Percentiles rank a stretch among this genome's conserved stretches.
phyloP scores from a whole-genome alignment of 2,113 vertebrate species.

The Tauraco erythrolophus region DNA sequence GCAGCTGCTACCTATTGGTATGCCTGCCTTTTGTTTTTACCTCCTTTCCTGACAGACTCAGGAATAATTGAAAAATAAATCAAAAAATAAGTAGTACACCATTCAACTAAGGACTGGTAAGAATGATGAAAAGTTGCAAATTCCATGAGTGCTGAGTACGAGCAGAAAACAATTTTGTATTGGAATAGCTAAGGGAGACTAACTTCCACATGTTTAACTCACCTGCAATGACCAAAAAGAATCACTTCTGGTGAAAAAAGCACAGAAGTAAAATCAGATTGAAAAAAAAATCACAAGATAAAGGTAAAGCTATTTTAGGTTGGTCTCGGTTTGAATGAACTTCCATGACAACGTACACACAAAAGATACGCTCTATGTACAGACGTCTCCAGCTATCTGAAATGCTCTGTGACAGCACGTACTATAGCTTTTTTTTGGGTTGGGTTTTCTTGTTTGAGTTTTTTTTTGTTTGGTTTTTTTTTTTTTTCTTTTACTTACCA shows the following conservation, averaged over 20 bases:
- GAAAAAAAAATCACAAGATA: constrained; percentile 6
- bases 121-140: not conserved
- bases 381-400: not conserved
- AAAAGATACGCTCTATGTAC: not conserved
- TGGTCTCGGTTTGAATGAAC: not conserved
- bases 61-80: not conserved
- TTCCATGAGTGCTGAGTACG: not conserved
- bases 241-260: not conserved
- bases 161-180: not conserved
- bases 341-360: not conserved
- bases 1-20: constrained; percentile 46
- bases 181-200: not conserved
- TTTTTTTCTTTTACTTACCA: not conserved
- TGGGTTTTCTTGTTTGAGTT: too few relatives aligned
- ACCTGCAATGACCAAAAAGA: not conserved
- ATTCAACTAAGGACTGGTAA: not conserved
- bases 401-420: not conserved
- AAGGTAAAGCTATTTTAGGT: not conserved
- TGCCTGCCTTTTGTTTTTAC: constrained; percentile 8
- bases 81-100: not conserved
- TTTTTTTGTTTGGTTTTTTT: not conserved
- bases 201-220: not conserved
- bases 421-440: not conserved
- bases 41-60: not conserved
- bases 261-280: not conserved